Percentiles rank a stretch among this genome's conserved stretches.
phyloP scores from a whole-genome alignment of 1,140 invertebrate genomes.

The Chionoecetes opilio region DNA sequence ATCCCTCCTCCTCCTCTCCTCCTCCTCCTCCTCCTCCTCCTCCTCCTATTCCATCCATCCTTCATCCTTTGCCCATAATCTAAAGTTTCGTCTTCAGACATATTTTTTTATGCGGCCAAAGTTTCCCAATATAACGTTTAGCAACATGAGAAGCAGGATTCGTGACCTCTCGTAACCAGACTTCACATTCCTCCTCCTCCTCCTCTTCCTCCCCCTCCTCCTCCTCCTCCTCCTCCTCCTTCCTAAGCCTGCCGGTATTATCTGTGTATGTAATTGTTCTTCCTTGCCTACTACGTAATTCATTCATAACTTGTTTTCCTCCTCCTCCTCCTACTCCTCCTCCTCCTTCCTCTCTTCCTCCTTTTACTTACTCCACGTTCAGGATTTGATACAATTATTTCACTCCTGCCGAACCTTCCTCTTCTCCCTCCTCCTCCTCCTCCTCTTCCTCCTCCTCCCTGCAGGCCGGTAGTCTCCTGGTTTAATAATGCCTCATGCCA shows the following conservation, averaged over 20 bases:
- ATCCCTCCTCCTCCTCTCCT: neutral
- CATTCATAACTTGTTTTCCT: neutral
- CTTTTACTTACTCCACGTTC: too few species aligned
- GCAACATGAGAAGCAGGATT: neutral
- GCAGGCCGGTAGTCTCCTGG: too few species aligned
- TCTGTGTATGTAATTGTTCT: too few species aligned
- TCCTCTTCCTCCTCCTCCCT: too few species aligned
- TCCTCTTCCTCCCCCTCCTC: slow-evolving; percentile 14
- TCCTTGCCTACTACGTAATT: too few species aligned
- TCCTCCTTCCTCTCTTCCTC: neutral
- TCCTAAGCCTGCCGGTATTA: too few species aligned
- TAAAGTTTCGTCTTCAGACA: neutral
- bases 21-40: slow-evolving; percentile 13
- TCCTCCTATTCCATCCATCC: neutral
- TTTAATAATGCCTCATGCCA: neutral
- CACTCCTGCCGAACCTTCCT: too few species aligned
- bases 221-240: neutral
- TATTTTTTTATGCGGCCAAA: neutral
- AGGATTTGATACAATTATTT: too few species aligned
- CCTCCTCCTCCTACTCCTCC: neutral
- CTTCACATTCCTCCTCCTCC: neutral
- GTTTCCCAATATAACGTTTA: slow-evolving; percentile 4
- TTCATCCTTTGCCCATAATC: neutral
- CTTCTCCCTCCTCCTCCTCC: too few species aligned
- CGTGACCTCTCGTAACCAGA: too few species aligned